Evolutionary conservation across 2,113 vertebrate species (phyloP).

Genomic region (Chaetodon trifascialis): DNA sequence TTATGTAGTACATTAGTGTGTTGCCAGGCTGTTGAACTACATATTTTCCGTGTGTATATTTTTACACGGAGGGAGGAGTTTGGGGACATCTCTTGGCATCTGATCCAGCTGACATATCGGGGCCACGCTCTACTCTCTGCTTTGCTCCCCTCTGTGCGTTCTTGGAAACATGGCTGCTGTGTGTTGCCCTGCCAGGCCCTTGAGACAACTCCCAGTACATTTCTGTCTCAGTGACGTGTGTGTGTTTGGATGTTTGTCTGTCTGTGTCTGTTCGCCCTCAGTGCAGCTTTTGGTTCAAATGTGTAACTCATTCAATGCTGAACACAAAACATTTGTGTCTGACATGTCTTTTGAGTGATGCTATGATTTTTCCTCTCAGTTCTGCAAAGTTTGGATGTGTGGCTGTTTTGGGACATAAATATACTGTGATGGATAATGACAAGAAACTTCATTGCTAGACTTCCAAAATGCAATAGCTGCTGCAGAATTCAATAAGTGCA

Average conservation of each 20-base stretch:
- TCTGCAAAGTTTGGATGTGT: background rate
- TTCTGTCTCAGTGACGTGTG: constrained; percentile 53
- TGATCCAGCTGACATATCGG: constrained; percentile 16
- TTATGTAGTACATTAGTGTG: background rate
- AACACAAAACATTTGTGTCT: constrained; percentile 1
- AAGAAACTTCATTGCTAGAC: constrained; percentile 30
- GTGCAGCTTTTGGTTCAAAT: constrained; percentile 20
- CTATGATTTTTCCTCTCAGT: background rate
- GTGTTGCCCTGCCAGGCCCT: constrained; percentile 61
- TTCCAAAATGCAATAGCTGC: constrained; percentile 30
- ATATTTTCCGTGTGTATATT: constrained; percentile 50
- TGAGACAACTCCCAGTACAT: constrained; percentile 51
- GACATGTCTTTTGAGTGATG: constrained; percentile 7
- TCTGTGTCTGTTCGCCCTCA: constrained; percentile 10
- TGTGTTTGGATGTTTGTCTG: background rate
- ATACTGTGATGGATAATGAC: constrained; percentile 27
- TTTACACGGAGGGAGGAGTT: constrained; percentile 40
- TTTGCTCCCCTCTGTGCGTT: constrained; percentile 60
- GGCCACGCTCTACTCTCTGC: constrained; percentile 38
- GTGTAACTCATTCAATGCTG: background rate
- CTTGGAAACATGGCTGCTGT: constrained; percentile 60
- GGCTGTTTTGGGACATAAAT: constrained; percentile 20
- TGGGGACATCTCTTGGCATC: constrained; percentile 45
- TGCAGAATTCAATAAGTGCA: constrained; percentile 40
- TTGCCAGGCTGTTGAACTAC: background rate